Conservation (phyloP, 1,140 invertebrate genomes). For the Diprion similis region DNA sequence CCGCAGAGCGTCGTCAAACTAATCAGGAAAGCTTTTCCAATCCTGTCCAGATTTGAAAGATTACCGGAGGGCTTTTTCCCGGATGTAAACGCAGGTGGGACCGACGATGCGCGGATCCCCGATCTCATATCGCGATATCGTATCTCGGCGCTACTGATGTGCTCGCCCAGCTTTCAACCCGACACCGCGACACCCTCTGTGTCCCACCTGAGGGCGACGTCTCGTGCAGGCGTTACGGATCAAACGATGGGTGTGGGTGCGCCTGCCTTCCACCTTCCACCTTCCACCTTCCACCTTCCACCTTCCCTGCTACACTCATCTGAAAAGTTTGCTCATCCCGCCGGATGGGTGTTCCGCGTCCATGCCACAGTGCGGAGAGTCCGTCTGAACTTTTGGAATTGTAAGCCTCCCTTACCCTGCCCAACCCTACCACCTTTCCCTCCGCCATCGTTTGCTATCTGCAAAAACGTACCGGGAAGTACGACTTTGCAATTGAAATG, state of each 20-base stretch:
- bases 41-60: background rate
- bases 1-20: background rate
- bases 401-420: background rate
- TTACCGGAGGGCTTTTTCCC: background rate
- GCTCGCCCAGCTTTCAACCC: background rate
- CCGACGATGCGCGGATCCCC: background rate
- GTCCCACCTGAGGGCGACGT: background rate
- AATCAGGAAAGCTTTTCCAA: constrained; percentile 2
- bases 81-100: background rate
- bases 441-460: background rate
- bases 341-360: background rate
- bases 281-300: background rate
- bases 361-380: background rate
- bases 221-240: background rate
- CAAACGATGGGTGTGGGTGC: background rate
- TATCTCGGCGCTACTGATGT: background rate
- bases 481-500: constrained; percentile 7
- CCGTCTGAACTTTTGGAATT: constrained; percentile 1
- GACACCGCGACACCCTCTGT: background rate
- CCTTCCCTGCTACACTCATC: background rate
- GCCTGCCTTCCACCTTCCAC: background rate
- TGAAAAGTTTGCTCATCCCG: constrained; percentile 3
- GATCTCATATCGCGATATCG: background rate
- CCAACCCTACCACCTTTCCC: background rate
- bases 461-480: constrained; percentile 3